A percentile compares a stretch with the other conserved stretches of the same genome.
These are phyloP conservation scores for Takifugu bimaculatus DNA, from an alignment of 2,113 vertebrate species.

Conservation along the genomic window DNA sequence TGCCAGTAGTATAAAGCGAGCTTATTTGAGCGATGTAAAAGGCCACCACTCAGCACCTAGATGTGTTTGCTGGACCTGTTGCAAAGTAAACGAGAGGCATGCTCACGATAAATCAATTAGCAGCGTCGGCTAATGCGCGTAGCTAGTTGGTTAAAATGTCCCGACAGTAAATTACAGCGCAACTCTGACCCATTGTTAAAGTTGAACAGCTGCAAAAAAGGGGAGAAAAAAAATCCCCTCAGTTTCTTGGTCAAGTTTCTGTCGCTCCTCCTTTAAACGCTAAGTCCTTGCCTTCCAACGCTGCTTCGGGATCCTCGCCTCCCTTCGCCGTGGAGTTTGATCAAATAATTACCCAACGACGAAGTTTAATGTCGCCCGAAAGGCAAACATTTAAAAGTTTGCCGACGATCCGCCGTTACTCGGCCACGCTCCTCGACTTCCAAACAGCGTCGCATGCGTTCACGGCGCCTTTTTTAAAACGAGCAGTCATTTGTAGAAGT, in stretches of 20 bases:
- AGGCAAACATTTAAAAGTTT: slow-evolving; percentile 37
- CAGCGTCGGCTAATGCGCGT: slow-evolving; percentile 31
- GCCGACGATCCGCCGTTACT: slow-evolving; percentile 1
- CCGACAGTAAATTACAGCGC: slow-evolving; percentile 18
- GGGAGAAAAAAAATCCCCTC: slow-evolving; percentile 7
- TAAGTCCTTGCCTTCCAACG: background rate
- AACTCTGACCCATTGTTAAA: slow-evolving; percentile 11
- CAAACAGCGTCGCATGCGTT: background rate
- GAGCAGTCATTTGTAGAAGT: background rate
- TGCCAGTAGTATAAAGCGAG: background rate
- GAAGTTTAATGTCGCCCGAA: slow-evolving; percentile 51
- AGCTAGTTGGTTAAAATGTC: slow-evolving; percentile 54
- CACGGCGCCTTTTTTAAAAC: background rate
- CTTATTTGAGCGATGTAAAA: background rate
- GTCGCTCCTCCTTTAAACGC: slow-evolving; percentile 2
- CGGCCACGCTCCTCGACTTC: background rate
- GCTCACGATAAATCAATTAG: slow-evolving; percentile 17
- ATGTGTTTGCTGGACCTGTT: slow-evolving; percentile 24
- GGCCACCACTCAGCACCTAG: no score
- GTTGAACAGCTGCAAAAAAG: background rate
- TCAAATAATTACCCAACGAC: slow-evolving; percentile 17
- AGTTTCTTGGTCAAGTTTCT: background rate
- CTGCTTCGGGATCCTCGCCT: slow-evolving; percentile 10
- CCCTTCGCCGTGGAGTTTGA: slow-evolving; percentile 33
- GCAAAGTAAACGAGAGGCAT: slow-evolving; percentile 23